phyloP scores from a whole-genome alignment of 64 coral and sea anemone species.

The Pocillopora verrucosa region DNA sequence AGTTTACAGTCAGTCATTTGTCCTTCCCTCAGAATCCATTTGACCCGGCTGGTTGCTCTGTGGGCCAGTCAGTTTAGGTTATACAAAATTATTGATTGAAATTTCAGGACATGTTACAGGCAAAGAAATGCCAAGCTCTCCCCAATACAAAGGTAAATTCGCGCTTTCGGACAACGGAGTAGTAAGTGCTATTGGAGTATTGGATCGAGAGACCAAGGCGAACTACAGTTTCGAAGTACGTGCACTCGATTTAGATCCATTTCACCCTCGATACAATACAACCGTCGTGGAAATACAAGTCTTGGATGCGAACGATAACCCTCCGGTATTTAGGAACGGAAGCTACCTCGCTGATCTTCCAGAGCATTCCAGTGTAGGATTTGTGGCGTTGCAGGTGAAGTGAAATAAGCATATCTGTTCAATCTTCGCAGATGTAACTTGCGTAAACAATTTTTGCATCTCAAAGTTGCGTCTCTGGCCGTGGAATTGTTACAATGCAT shows the following conservation, averaged over 20 bases:
- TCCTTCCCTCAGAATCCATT: no score
- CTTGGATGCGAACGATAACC: conserved; percentile 82
- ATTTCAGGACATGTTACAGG: conserved; percentile 74
- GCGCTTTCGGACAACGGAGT: conserved; percentile 54
- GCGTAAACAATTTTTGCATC: no score
- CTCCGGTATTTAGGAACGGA: conserved; percentile 66
- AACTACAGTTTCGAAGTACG: conserved; percentile 76
- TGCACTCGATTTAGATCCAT: conserved; percentile 75
- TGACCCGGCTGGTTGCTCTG: no score
- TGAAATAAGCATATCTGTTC: no score
- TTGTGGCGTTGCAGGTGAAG: conserved; percentile 49
- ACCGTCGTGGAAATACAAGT: conserved; percentile 77
- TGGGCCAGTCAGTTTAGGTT: no score
- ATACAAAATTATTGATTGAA: not conserved
- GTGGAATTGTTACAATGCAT: no score
- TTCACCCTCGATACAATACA: conserved; percentile 64
- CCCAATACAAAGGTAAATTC: conserved; percentile 49
- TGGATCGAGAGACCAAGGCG: conserved; percentile 71
- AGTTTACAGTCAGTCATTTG: no score
- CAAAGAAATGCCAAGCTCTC: conserved; percentile 73
- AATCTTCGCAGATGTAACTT: no score
- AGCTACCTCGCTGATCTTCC: conserved; percentile 59
- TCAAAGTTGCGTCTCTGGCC: no score
- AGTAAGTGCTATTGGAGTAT: conserved; percentile 52
- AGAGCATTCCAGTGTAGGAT: conserved; percentile 64